phyloP scores from a whole-genome alignment of 2,888 invertebrate species.

The Syrista parreyssii region DNA sequence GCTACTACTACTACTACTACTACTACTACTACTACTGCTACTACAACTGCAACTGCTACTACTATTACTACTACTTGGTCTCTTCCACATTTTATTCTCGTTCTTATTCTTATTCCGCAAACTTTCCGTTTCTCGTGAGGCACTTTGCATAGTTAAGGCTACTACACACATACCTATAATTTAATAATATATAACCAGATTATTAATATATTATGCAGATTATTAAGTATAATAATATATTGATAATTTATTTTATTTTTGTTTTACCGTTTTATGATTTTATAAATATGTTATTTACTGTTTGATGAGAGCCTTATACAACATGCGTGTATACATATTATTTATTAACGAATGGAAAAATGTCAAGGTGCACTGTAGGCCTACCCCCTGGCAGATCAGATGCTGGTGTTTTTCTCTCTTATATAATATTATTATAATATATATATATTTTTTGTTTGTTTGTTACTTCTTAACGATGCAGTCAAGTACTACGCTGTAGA shows the following conservation, averaged over 20 bases:
- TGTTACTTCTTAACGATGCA: slow-evolving; percentile 19
- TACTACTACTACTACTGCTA: neutral
- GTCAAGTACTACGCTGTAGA: slow-evolving; percentile 19
- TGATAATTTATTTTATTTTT: slow-evolving; percentile 65
- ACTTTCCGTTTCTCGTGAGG: slow-evolving; percentile 27
- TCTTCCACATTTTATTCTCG: slow-evolving; percentile 8
- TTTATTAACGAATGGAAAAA: slow-evolving; percentile 34
- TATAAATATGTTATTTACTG: slow-evolving; percentile 62
- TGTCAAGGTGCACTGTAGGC: slow-evolving; percentile 38
- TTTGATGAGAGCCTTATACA: slow-evolving; percentile 42
- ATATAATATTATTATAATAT: slow-evolving; percentile 2
- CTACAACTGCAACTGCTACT: neutral
- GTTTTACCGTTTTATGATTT: slow-evolving; percentile 66
- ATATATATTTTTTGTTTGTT: slow-evolving; percentile 5
- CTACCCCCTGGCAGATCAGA: slow-evolving; percentile 31
- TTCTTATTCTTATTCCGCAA: slow-evolving; percentile 13
- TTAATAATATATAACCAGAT: slow-evolving; percentile 58
- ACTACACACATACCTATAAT: slow-evolving; percentile 48
- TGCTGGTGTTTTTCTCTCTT: slow-evolving; percentile 13
- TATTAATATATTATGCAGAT: slow-evolving; percentile 64
- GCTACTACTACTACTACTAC: neutral
- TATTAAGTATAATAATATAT: slow-evolving; percentile 61
- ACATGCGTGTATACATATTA: slow-evolving; percentile 24
- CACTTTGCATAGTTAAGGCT: slow-evolving; percentile 58
- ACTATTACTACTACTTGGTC: neutral